Percentiles rank a stretch among this genome's conserved stretches.
phyloP scores from a whole-genome alignment of 2,797 vertebrate species.

The Oceanodroma leucorhoa region DNA sequence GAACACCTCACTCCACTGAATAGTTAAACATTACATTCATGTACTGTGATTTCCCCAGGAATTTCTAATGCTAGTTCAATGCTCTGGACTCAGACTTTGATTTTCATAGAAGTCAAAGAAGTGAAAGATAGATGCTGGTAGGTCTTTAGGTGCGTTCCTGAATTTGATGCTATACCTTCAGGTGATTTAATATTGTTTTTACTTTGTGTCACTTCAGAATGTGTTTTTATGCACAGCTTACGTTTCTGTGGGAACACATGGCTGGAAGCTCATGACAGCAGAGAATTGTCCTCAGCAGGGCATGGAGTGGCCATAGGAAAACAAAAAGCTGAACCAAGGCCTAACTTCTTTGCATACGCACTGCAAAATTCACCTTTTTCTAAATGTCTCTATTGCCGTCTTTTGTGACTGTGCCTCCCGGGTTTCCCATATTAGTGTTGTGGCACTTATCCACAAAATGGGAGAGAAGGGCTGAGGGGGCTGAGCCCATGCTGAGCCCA shows the following conservation, averaged over 20 bases:
- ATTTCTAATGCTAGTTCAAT: neutral
- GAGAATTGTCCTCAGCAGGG: neutral
- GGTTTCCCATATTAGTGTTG: neutral
- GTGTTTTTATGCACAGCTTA: neutral
- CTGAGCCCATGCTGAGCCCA: neutral
- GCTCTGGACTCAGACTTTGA: neutral
- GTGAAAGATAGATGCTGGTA: neutral
- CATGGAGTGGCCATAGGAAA: neutral
- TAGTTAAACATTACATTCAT: neutral
- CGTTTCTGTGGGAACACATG: neutral
- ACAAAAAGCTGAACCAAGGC: neutral
- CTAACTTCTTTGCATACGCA: neutral
- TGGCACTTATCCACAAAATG: neutral
- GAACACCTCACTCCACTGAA: neutral
- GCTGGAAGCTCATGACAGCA: neutral
- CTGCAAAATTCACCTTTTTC: neutral
- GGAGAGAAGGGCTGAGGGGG: neutral
- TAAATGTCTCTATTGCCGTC: neutral
- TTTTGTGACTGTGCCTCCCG: neutral
- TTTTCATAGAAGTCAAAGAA: neutral
- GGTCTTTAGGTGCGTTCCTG: neutral
- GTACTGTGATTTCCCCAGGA: neutral
- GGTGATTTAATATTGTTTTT: neutral
- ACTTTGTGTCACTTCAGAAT: neutral
- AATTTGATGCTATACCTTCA: neutral